Evolutionary conservation across 2,113 vertebrate species (phyloP).

Genomic region (Melanostigma gelatinosum): DNA sequence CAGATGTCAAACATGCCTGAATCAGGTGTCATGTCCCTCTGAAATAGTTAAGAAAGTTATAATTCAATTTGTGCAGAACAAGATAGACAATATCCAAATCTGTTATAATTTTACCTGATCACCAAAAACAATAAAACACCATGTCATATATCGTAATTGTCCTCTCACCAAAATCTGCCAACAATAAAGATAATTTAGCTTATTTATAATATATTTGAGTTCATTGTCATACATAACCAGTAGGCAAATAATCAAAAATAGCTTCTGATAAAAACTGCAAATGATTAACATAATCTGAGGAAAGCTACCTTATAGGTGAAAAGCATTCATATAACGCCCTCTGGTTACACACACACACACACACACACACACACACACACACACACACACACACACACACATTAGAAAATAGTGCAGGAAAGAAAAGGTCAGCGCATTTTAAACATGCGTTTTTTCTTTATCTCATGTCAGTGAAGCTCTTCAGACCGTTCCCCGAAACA

Average conservation of each 20-base stretch:
- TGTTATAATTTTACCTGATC: not conserved
- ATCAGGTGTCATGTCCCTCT: not conserved
- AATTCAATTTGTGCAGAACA: not conserved
- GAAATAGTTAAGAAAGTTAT: not conserved
- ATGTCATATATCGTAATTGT: not conserved
- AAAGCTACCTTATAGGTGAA: not conserved
- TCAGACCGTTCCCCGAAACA: not conserved
- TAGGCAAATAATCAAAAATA: not conserved
- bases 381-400: no score
- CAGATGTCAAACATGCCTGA: not conserved
- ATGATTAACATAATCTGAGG: not conserved
- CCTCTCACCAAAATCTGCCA: not conserved
- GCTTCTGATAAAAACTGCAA: not conserved
- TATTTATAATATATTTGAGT: no score
- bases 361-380: no score
- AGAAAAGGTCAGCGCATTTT: not conserved
- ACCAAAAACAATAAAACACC: not conserved
- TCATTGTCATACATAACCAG: no score
- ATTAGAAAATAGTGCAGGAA: not conserved
- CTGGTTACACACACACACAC: not conserved
- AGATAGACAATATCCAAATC: not conserved
- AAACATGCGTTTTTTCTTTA: not conserved
- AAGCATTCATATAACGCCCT: slow-evolving; percentile 8
- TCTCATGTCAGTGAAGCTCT: slow-evolving; percentile 15
- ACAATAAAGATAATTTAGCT: not conserved